phyloP scores from a whole-genome alignment of 2,797 vertebrate species.

The Tolypeutes matacus region DNA sequence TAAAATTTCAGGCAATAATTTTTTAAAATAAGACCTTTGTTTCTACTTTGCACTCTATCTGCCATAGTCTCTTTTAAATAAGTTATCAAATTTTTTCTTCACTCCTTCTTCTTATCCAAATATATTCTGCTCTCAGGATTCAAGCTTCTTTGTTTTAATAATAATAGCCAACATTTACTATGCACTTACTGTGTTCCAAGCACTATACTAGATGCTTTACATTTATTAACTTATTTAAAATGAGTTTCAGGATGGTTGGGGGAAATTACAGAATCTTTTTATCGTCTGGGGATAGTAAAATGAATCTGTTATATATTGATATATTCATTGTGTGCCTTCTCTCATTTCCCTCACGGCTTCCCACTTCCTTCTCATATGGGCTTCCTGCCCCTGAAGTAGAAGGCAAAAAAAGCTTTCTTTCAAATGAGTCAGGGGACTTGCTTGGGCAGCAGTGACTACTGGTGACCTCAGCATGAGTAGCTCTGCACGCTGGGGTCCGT shows the following conservation, averaged over 20 bases:
- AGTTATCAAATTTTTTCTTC: conserved; percentile 54
- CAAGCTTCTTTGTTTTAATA: conserved; percentile 13
- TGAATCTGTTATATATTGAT: not conserved
- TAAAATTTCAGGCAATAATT: conserved; percentile 50
- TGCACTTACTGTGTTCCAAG: not conserved
- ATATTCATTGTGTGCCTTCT: not conserved
- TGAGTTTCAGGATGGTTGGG: not conserved
- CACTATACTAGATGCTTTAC: not conserved
- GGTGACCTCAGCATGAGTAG: conserved; percentile 87
- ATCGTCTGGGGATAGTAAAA: not conserved
- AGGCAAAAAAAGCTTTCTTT: conserved; percentile 77
- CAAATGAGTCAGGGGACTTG: conserved; percentile 76
- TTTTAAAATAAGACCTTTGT: conserved; percentile 51
- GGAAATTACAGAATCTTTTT: not conserved
- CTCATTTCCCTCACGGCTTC: conserved; percentile 38
- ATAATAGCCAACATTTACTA: not conserved
- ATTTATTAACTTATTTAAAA: not conserved
- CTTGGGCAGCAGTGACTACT: conserved; percentile 77
- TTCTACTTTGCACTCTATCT: conserved; percentile 20
- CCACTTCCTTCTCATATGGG: conserved; percentile 29
- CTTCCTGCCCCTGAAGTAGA: conserved; percentile 12
- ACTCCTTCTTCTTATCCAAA: conserved; percentile 56
- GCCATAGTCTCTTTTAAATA: conserved; percentile 29
- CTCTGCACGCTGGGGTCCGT: conserved; percentile 74
- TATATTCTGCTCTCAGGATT: conserved; percentile 62